Evolutionary conservation across 2,888 invertebrate species (phyloP).

Genomic region (Tenthredo livida): DNA sequence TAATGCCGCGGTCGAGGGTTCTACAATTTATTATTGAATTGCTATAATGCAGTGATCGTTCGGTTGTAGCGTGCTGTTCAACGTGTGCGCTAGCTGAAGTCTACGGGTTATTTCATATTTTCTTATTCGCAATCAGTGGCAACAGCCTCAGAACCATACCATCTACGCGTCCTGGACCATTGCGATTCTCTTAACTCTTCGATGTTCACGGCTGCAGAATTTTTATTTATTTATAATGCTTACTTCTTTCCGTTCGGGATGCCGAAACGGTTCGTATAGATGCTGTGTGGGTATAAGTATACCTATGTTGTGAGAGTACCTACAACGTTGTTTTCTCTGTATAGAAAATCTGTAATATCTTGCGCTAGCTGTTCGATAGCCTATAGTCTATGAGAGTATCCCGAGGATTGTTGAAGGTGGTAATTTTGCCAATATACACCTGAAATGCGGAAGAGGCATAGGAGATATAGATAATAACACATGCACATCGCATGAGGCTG

Average conservation of each 20-base stretch:
- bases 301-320: neutral
- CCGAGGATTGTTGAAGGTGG: slow-evolving; percentile 57
- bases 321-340: neutral
- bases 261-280: neutral
- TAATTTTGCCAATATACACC: slow-evolving; percentile 62
- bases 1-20: slow-evolving; percentile 71
- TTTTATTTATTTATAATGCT: neutral
- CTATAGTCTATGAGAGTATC: slow-evolving; percentile 55
- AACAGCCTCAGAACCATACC: slow-evolving; percentile 8
- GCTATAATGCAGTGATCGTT: slow-evolving; percentile 69
- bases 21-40: slow-evolving; percentile 75
- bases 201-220: neutral
- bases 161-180: slow-evolving; percentile 17
- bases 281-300: neutral
- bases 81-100: slow-evolving; percentile 20
- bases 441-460: slow-evolving; percentile 68
- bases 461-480: slow-evolving; percentile 9
- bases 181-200: slow-evolving; percentile 1
- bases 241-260: neutral
- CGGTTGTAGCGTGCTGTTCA: slow-evolving; percentile 45
- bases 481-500: neutral
- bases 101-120: slow-evolving; percentile 36
- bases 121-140: slow-evolving; percentile 41
- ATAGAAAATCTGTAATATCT: neutral
- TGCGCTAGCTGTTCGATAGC: neutral